Conservation (phyloP, 2,797 vertebrate species). For the Macrochelys suwanniensis region DNA sequence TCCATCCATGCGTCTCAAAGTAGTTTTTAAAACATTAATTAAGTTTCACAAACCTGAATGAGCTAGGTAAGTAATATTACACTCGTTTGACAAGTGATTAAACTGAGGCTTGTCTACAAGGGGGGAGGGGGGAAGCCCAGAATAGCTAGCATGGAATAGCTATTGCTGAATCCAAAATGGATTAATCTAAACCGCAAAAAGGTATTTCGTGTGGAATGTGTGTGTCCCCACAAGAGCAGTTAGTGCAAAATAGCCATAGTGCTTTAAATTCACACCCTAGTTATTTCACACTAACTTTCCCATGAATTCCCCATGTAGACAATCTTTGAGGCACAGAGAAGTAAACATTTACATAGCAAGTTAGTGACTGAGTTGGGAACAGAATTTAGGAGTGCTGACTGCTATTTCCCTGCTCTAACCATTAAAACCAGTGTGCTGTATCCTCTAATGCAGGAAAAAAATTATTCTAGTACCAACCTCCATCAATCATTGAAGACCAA, state of each 20-base stretch:
- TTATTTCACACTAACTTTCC: background rate
- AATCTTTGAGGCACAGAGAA: background rate
- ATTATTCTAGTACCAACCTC: constrained; percentile 7
- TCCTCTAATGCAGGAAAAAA: background rate
- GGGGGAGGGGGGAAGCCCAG: background rate
- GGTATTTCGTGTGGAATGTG: background rate
- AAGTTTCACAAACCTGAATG: background rate
- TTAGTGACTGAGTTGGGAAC: constrained; percentile 15
- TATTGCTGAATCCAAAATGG: background rate
- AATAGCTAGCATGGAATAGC: background rate
- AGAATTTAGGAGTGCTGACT: background rate
- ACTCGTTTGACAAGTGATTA: background rate
- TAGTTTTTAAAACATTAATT: accelerated
- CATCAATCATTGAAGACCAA: background rate
- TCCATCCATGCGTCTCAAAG: background rate
- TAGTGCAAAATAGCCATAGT: background rate
- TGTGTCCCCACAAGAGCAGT: background rate
- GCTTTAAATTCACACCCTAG: background rate
- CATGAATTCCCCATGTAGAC: background rate
- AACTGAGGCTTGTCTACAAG: background rate
- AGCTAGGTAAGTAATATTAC: background rate
- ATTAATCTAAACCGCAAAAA: background rate
- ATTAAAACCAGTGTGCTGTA: background rate
- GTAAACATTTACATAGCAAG: background rate
- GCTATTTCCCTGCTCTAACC: constrained; percentile 23